Evolutionary conservation across 2,888 invertebrate species (phyloP).

Genomic region (Octonoba sinensis): DNA sequence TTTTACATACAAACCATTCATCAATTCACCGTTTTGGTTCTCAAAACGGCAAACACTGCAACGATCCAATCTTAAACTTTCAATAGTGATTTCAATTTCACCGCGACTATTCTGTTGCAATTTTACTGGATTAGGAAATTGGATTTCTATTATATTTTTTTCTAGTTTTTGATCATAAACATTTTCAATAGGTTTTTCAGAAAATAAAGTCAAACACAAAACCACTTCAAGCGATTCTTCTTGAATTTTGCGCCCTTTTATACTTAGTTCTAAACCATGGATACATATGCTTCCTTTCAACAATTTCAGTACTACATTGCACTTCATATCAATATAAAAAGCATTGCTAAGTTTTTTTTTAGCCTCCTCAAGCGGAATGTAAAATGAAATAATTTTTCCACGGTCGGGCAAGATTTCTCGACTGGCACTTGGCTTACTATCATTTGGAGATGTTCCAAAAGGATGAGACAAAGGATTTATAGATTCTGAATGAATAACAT

Average conservation of each 20-base stretch:
- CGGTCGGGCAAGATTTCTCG: no score
- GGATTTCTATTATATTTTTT: background rate
- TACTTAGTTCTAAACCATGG: conserved; percentile 3
- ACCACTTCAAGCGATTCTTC: background rate
- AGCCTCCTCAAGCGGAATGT: no score
- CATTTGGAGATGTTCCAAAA: no score
- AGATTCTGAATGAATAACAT: no score
- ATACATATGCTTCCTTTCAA: background rate
- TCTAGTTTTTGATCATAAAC: background rate
- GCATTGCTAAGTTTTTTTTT: background rate
- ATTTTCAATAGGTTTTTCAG: background rate
- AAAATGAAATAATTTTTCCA: no score
- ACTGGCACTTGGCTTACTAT: no score
- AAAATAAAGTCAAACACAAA: background rate
- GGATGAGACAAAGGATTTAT: no score
- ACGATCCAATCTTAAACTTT: background rate
- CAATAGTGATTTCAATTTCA: background rate
- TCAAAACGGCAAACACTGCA: background rate
- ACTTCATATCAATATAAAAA: background rate
- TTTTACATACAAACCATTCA: background rate
- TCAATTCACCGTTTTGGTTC: background rate
- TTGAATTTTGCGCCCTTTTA: background rate
- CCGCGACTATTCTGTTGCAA: background rate
- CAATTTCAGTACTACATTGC: background rate
- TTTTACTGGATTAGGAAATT: conserved; percentile 2